A percentile compares a stretch with the other conserved stretches of the same genome.
Evolutionary conservation across 2,797 vertebrate genomes (phyloP).

Genomic region (Cuculus canorus): DNA sequence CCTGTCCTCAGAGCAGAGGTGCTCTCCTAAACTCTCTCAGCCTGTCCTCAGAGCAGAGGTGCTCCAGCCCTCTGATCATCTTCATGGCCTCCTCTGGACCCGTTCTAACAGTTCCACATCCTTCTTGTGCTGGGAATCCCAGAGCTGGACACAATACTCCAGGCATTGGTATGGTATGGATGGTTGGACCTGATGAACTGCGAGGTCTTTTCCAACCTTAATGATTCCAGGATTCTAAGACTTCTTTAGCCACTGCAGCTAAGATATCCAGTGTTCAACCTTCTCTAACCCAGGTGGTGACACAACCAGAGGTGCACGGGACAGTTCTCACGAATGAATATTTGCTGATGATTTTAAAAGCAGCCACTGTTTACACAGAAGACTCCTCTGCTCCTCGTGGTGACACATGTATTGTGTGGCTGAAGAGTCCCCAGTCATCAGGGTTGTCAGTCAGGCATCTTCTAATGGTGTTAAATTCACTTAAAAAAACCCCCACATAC

Average conservation of each 20-base stretch:
- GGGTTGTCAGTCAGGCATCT: background rate
- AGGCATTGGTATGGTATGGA: too few relatives aligned
- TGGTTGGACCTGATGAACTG: too few relatives aligned
- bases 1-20: too few relatives aligned
- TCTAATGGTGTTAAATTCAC: background rate
- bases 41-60: too few relatives aligned
- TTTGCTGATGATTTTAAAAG: background rate
- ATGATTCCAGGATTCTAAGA: background rate
- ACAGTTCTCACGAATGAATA: background rate
- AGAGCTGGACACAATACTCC: too few relatives aligned
- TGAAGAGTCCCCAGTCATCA: background rate
- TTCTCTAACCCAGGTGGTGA: background rate
- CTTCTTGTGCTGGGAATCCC: too few relatives aligned
- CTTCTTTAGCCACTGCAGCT: background rate
- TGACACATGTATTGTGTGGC: background rate
- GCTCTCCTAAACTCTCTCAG: too few relatives aligned
- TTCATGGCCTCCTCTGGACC: too few relatives aligned
- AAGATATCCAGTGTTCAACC: background rate
- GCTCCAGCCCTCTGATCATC: too few relatives aligned
- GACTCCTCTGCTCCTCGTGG: background rate
- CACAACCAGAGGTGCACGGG: background rate
- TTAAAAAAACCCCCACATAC: background rate
- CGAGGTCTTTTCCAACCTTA: too few relatives aligned
- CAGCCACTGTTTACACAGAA: background rate
- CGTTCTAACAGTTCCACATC: too few relatives aligned